Evolutionary conservation across 2,797 vertebrate species (phyloP), one percentile per base, ranked within the genome.

Genomic region (Crypturellus tataupa): DNA sequence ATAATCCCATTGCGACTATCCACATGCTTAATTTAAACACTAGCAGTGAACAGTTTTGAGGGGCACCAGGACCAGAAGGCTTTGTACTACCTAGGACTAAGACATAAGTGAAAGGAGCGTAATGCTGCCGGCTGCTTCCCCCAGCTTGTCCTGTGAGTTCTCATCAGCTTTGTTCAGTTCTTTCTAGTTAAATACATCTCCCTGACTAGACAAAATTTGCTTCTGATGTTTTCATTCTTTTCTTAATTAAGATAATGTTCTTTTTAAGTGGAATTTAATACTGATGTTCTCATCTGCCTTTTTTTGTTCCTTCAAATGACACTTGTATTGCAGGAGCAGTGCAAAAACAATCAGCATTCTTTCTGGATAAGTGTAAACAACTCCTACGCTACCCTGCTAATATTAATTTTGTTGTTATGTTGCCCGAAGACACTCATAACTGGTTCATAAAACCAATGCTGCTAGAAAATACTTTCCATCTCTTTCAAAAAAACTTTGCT

Each of bases 301-400:
- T 67, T 65, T 4, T 49, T 60, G 8, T 63, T 91, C 9, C 16
- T 85, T 87, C 68, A 80, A 80, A 51, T 85, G 17, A 56, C 73
- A 80, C 40, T 81, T 56, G 7, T 14, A 37, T 37, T 8, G 10
- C 33, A 87, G 64, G 64, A 47, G 44, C n/a, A 87, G 33, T 70
- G 21, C 49, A 33, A 89, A 94, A 96, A n/a, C 8, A 84, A 84
- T 72, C 51, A 64, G 2, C 42, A 16, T 78, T 90, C 31, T 88
- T 91, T 90, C 88, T 82, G 20, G 20, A 37, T 42, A 90, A 89
- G 71, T 60, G 29, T 75, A 82, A 93, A 72, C 40, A 94, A 77
- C 53, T 80, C 29, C 31, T 85, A 72, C 44, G 21, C 18, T 88
- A n/a, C 14, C 10, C 47, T 71, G n/a, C 13, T 89, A 65, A 75